These are phyloP conservation scores for Sebastes oblongus DNA, from an alignment of 2,797 vertebrate species.

Conservation along the genomic window DNA sequence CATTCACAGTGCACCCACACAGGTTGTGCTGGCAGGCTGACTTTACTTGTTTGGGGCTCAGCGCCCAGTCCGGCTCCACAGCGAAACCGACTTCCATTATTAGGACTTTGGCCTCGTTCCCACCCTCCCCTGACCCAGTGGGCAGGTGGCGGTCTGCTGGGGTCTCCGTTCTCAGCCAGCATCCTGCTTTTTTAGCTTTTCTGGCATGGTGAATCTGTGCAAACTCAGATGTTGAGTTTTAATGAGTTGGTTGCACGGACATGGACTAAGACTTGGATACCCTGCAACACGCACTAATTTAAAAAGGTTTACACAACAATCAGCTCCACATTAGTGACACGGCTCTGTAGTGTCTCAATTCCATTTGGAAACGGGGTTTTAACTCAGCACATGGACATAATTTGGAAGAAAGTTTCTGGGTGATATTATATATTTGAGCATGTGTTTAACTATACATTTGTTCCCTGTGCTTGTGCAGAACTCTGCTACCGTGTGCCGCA, in stretches of 20 bases:
- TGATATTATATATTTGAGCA: background rate
- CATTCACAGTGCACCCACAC: slow-evolving; percentile 34
- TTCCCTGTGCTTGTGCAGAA: slow-evolving; percentile 80
- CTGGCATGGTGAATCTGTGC: background rate
- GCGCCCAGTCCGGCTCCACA: slow-evolving; percentile 29
- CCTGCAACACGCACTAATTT: background rate
- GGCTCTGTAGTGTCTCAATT: background rate
- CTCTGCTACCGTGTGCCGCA: slow-evolving; percentile 94
- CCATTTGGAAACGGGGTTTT: background rate
- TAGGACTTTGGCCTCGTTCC: slow-evolving; percentile 45
- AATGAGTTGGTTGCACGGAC: slow-evolving; percentile 47
- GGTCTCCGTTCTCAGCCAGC: slow-evolving; percentile 49
- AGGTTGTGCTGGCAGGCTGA: slow-evolving; percentile 45
- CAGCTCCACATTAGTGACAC: background rate
- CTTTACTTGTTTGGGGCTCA: slow-evolving; percentile 36
- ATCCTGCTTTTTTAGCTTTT: slow-evolving; percentile 13
- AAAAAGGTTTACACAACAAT: slow-evolving; percentile 21
- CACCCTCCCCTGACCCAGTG: slow-evolving; percentile 51
- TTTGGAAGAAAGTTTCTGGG: background rate
- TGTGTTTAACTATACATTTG: slow-evolving; percentile 1
- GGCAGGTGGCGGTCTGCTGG: slow-evolving; percentile 59
- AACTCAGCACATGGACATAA: background rate
- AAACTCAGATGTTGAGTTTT: slow-evolving; percentile 22
- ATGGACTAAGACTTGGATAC: slow-evolving; percentile 6
- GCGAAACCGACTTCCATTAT: slow-evolving; percentile 46